Evolutionary conservation across 2,113 vertebrate species (phyloP).

Genomic region (Callaeas wilsoni): DNA sequence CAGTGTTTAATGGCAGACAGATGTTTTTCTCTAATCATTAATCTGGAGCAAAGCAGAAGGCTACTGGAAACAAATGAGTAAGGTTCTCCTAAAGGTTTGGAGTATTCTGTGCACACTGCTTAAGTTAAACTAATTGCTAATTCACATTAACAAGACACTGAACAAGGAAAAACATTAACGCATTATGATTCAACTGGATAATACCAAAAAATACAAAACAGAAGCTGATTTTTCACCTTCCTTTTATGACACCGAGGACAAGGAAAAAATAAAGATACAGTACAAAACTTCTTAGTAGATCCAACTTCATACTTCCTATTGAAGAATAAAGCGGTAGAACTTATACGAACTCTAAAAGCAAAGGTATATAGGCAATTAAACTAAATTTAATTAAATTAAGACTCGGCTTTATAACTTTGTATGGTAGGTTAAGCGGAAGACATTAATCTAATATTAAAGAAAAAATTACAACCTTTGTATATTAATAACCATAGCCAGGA

Average conservation of each 20-base stretch:
- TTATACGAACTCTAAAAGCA: not conserved
- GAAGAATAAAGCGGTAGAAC: not conserved
- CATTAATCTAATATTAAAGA: not conserved
- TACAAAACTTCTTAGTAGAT: not conserved
- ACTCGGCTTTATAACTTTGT: not conserved
- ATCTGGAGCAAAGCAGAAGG: not conserved
- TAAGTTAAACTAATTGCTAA: not conserved
- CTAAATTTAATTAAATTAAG: slow-evolving; percentile 9
- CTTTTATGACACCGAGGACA: not conserved
- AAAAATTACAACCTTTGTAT: not conserved
- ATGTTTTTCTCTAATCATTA: not conserved
- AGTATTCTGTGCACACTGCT: not conserved
- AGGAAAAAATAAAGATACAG: not conserved
- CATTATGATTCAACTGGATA: not conserved
- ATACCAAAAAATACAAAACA: not conserved
- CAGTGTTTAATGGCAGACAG: not conserved
- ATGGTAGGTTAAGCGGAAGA: not conserved
- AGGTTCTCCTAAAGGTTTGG: not conserved
- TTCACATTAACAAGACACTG: not conserved
- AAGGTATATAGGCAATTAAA: not conserved
- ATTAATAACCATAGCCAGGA: not conserved
- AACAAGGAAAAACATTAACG: not conserved
- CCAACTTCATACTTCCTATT: not conserved
- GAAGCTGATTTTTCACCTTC: not conserved
- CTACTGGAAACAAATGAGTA: not conserved